These are phyloP conservation scores for Calameuta pallipes DNA, from an alignment of 2,888 invertebrate genomes.

Conservation along the genomic window DNA sequence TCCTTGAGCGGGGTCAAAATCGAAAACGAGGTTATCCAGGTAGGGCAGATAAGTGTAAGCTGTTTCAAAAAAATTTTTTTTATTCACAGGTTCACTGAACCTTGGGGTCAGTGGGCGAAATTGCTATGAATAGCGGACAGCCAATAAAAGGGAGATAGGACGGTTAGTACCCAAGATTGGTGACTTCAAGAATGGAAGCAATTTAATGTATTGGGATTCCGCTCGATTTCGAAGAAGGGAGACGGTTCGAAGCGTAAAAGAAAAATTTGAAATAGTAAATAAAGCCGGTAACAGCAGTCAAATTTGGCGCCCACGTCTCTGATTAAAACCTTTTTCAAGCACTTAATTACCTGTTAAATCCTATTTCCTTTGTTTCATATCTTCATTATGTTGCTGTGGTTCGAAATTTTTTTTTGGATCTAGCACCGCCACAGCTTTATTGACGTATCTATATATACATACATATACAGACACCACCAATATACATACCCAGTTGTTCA, in stretches of 20 bases:
- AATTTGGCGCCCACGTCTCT: too few relatives aligned
- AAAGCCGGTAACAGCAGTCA: background rate
- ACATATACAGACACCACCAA: background rate
- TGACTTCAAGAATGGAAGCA: background rate
- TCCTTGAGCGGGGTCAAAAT: background rate
- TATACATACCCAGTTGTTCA: background rate
- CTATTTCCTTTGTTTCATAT: too few relatives aligned
- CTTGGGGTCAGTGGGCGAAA: background rate
- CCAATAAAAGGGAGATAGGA: background rate
- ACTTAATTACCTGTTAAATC: too few relatives aligned
- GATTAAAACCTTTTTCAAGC: too few relatives aligned
- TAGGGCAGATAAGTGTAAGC: background rate
- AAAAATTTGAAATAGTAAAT: background rate
- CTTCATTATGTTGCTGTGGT: too few relatives aligned
- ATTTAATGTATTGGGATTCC: background rate
- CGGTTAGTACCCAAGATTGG: background rate
- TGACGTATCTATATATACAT: too few relatives aligned
- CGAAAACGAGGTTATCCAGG: background rate
- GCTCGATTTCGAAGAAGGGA: background rate
- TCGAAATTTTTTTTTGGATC: too few relatives aligned
- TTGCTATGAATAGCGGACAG: background rate
- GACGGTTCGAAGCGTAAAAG: background rate
- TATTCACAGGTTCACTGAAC: background rate
- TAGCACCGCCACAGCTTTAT: too few relatives aligned
- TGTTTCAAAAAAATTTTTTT: background rate